Percentiles rank a stretch among this genome's conserved stretches.
Evolutionary conservation across 53 echinoderm and acorn worm genomes (phyloP).

Genomic region (Echinarachnius parma): DNA sequence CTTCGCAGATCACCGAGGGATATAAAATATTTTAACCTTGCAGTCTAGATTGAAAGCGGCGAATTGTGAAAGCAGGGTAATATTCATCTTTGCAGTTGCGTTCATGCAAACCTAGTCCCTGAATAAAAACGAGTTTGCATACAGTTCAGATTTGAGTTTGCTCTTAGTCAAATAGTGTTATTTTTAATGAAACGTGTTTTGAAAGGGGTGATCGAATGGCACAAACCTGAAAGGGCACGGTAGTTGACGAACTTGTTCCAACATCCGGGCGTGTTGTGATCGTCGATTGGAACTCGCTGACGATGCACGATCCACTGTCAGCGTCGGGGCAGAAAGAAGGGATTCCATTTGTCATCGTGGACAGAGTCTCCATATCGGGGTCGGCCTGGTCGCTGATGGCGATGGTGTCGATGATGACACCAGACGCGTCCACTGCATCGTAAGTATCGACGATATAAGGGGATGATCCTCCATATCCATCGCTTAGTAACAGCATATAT

Average conservation of each 20-base stretch:
- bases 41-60: no score
- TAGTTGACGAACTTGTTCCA: neutral
- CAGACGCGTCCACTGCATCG: neutral
- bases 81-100: no score
- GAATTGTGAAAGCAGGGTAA: no score
- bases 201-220: no score
- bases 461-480: neutral
- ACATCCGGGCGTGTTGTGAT: conserved; percentile 13
- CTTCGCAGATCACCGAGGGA: no score
- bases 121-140: no score
- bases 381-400: conserved; percentile 22
- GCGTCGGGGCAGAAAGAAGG: conserved; percentile 4
- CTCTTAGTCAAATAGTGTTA: no score
- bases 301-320: neutral
- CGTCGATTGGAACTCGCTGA: neutral
- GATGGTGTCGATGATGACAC: conserved; percentile 30
- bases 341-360: neutral
- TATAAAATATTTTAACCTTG: no score
- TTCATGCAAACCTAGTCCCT: no score
- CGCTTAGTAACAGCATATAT: conserved; percentile 15
- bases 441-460: conserved; percentile 20
- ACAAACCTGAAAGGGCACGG: conserved; percentile 28
- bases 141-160: no score
- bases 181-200: no score
- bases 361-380: conserved; percentile 17